phyloP scores from a whole-genome alignment of 2,797 vertebrate genomes.

The Gallinago nigripennis region DNA sequence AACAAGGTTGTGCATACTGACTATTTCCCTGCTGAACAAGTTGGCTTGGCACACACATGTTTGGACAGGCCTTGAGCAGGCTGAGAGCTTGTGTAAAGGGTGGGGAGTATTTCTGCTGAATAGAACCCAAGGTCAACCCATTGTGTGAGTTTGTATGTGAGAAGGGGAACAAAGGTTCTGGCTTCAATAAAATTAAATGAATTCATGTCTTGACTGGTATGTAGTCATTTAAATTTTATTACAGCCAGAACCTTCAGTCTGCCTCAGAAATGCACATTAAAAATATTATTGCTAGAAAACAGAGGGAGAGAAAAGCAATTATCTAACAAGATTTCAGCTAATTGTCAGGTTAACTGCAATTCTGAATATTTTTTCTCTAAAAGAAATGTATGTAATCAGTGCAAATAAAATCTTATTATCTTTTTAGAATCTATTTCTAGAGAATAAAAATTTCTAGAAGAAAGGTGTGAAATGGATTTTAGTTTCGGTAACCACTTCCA shows the following conservation, averaged over 20 bases:
- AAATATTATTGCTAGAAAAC: conserved; percentile 57
- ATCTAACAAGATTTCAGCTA: conserved; percentile 36
- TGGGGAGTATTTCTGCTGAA: conserved; percentile 58
- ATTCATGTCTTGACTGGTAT: conserved; percentile 63
- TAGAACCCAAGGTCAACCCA: conserved; percentile 60
- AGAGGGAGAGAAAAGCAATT: conserved; percentile 50
- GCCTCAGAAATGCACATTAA: conserved; percentile 46
- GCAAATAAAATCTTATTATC: background rate
- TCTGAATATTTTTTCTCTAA: background rate
- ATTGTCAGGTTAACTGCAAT: conserved; percentile 4
- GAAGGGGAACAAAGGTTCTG: conserved; percentile 55
- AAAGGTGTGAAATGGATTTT: background rate
- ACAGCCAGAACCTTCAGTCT: conserved; percentile 41
- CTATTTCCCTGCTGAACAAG: conserved; percentile 61
- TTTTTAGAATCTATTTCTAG: background rate
- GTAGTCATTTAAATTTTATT: conserved; percentile 53
- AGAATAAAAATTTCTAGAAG: background rate
- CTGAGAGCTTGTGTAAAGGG: conserved; percentile 36
- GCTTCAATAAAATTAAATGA: conserved; percentile 63
- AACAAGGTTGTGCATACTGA: conserved; percentile 56
- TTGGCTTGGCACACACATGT: conserved; percentile 46
- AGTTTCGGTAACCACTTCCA: background rate
- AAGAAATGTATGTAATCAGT: background rate
- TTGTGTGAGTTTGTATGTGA: conserved; percentile 54
- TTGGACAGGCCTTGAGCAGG: conserved; percentile 53